phyloP scores from a whole-genome alignment of 2,113 vertebrate genomes.

The Illadopsis cleaveri region DNA sequence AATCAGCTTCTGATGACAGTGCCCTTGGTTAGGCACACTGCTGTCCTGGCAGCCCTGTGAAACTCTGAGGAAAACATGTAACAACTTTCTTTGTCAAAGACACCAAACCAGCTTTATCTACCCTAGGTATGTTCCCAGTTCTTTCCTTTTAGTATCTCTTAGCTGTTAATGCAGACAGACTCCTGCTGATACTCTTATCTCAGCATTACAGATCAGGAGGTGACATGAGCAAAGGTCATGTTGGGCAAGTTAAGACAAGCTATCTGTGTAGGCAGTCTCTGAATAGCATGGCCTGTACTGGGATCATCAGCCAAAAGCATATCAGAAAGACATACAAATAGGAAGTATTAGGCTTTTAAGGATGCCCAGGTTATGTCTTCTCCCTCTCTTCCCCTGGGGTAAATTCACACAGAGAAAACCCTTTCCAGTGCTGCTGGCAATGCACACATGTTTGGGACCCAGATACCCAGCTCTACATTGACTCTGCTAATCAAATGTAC shows the following conservation, averaged over 20 bases:
- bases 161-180: not conserved
- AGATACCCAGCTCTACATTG: not conserved
- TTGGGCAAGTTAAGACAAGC: not conserved
- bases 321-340: accelerated
- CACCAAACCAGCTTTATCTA: not conserved
- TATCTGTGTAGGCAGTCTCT: not conserved
- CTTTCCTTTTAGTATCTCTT: not conserved
- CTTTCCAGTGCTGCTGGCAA: not conserved
- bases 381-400: not conserved
- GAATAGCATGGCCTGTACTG: not conserved
- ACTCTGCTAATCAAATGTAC: not conserved
- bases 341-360: not conserved
- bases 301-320: not conserved
- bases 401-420: not conserved
- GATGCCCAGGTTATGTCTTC: not conserved
- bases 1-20: not conserved
- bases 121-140: not conserved
- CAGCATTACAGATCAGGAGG: not conserved
- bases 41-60: not conserved
- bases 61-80: not conserved
- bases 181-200: constrained; percentile 23
- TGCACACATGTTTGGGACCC: accelerated
- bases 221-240: not conserved
- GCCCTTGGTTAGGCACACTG: not conserved
- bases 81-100: not conserved